phyloP scores from a whole-genome alignment of 2,888 invertebrate species.

The Rhaphigaster nebulosa region DNA sequence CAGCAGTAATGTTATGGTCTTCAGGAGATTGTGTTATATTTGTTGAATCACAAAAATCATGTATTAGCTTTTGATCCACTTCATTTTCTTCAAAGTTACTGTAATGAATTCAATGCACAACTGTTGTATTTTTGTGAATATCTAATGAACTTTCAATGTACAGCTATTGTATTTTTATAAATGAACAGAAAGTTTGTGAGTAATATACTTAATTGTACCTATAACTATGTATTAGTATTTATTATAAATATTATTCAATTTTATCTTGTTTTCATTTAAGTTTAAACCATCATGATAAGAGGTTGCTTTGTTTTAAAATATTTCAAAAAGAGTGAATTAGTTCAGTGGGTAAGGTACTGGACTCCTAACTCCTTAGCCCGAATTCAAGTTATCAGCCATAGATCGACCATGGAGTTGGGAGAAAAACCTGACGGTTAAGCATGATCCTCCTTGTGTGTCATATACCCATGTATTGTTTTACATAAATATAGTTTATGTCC shows the following conservation, averaged over 20 bases:
- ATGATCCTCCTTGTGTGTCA: too few species aligned
- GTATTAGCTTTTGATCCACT: constrained; percentile 65
- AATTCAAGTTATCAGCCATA: too few species aligned
- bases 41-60: constrained; percentile 65
- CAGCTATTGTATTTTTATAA: background rate
- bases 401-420: too few species aligned
- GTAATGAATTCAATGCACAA: background rate
- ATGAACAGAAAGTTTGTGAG: background rate
- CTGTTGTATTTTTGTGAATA: background rate
- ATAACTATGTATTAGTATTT: background rate
- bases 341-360: too few species aligned
- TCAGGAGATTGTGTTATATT: constrained; percentile 56
- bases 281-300: background rate
- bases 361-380: too few species aligned
- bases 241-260: background rate
- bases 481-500: too few species aligned
- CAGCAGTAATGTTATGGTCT: constrained; percentile 67
- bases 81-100: constrained; percentile 55
- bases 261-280: background rate
- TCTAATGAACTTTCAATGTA: background rate
- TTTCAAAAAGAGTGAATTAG: background rate
- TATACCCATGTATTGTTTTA: too few species aligned
- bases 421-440: too few species aligned
- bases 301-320: background rate
- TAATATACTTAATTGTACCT: background rate